These are phyloP conservation scores for Apamea crenata DNA, from an alignment of 2,888 invertebrate genomes.

Conservation along the genomic window DNA sequence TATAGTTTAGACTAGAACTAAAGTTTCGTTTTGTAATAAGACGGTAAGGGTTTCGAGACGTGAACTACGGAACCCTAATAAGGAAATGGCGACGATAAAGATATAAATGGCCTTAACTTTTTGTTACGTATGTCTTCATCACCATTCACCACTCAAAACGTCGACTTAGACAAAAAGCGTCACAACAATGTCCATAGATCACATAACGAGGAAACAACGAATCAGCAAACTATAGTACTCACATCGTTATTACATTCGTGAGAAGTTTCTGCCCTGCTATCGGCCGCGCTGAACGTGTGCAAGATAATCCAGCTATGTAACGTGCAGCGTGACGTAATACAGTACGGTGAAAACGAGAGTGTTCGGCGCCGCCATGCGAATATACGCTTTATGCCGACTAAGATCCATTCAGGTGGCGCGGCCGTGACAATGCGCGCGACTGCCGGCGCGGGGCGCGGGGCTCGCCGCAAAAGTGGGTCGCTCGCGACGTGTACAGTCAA, in stretches of 20 bases:
- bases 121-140: neutral
- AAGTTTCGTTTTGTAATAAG: too few relatives aligned
- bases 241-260: conserved; percentile 57
- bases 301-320: conserved; percentile 79
- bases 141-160: neutral
- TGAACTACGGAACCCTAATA: neutral
- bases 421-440: conserved; percentile 83
- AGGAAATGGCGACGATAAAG: conserved; percentile 21
- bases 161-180: neutral
- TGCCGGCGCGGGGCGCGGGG: conserved; percentile 72
- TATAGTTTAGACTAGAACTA: too few relatives aligned
- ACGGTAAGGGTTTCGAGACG: too few relatives aligned
- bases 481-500: conserved; percentile 85
- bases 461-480: conserved; percentile 86
- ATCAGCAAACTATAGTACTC: conserved; percentile 51
- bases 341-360: conserved; percentile 85
- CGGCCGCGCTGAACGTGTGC: conserved; percentile 67
- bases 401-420: conserved; percentile 85
- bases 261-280: conserved; percentile 66
- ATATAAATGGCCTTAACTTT: neutral
- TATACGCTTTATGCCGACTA: conserved; percentile 80
- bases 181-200: conserved; percentile 36
- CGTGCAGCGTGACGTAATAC: conserved; percentile 80
- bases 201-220: conserved; percentile 44
- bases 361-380: conserved; percentile 76